Conservation (phyloP, 2,888 invertebrate species). For the Amphipyra tragopoginis region DNA sequence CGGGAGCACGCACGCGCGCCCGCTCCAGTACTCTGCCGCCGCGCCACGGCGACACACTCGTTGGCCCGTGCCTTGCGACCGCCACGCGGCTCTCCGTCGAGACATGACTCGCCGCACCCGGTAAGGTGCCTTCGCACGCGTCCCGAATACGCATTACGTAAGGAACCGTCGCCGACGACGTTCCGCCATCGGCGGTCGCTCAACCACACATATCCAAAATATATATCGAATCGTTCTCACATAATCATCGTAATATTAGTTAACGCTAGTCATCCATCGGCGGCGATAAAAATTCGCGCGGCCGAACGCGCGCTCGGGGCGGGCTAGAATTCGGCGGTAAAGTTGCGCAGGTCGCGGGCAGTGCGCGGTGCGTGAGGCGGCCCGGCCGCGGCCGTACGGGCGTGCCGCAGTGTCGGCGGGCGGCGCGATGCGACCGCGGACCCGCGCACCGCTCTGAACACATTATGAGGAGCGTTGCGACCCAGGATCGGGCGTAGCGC, state of each 20-base stretch:
- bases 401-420: slow-evolving; percentile 66
- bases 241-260: slow-evolving; percentile 60
- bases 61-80: slow-evolving; percentile 69
- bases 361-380: slow-evolving; percentile 69
- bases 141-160: slow-evolving; percentile 80
- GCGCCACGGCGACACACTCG: slow-evolving; percentile 78
- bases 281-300: slow-evolving; percentile 48
- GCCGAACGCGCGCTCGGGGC: slow-evolving; percentile 56
- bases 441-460: slow-evolving; percentile 62
- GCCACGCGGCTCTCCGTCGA: slow-evolving; percentile 79
- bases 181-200: slow-evolving; percentile 55
- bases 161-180: slow-evolving; percentile 65
- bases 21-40: slow-evolving; percentile 80
- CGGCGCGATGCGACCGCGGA: slow-evolving; percentile 67
- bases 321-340: slow-evolving; percentile 59
- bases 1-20: slow-evolving; percentile 74
- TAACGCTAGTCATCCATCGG: slow-evolving; percentile 52
- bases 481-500: slow-evolving; percentile 60
- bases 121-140: slow-evolving; percentile 81
- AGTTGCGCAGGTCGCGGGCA: slow-evolving; percentile 64
- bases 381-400: slow-evolving; percentile 69
- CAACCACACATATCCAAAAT: slow-evolving; percentile 69
- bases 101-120: slow-evolving; percentile 83
- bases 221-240: slow-evolving; percentile 64
- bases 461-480: slow-evolving; percentile 57